Base-by-base conservation (phyloP, 2,888 invertebrate species). In the Lamellibrachia columna region DNA sequence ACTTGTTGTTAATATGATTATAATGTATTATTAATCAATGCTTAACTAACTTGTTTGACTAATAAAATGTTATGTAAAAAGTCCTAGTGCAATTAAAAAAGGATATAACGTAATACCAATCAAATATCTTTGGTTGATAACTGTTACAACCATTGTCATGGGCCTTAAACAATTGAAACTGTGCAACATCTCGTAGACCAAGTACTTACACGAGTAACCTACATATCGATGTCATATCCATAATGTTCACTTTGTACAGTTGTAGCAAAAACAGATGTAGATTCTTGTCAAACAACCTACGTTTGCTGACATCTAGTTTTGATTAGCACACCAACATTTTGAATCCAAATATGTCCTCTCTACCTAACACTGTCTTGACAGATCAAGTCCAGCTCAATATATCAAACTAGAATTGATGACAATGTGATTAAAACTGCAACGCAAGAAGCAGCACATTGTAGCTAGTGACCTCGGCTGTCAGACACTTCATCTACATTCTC, bases 381-480 rank as follows among this genome's bases (percentile, higher is more conserved):
- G 52, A 15, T 75, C 75, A 11, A 75, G 75, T 75, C 75, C 75
- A 75, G 75, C n/a, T 75, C n/a, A 75, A 22, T 75, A 22, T 91
- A 15, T 91, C 22, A 9, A 28, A n/a, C 1, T n/a, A 90, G 91
- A 28, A n/a, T 22, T 60, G 11, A 60, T 22, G 75, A 75, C 1
- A n/a, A 11, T 75, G 22, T 22, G 22, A 75, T 22, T 75, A 22
- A 75, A 75, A 75, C 22, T 22, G 75, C 75, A 6, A 75, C 75
- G n/a, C 75, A 22, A 6, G 75, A 22, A 75, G 22, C 75, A 15
- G 22, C 75, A 22, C 75, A 6, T 15, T 75, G 0, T 75, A n/a
- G 75, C 75, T 75, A 75, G 75, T 75, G 75, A 75, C 75, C 75
- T 75, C 75, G 75, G 22, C 75, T 75, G 75, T 75, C 75, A 91